phyloP scores from a whole-genome alignment of 2,888 invertebrate species.

The Lasiommata megera region DNA sequence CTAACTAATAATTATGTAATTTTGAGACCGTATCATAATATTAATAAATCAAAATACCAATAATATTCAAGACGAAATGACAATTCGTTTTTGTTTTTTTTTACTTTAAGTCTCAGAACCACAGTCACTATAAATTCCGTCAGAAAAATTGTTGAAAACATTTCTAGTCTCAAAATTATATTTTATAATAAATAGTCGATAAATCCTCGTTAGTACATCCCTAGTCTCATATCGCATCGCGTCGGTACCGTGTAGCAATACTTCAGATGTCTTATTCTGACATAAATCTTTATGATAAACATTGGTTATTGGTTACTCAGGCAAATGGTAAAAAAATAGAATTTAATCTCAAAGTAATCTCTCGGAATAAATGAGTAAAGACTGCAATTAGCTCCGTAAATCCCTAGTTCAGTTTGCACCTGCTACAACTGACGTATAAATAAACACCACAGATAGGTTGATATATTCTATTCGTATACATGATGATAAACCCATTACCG shows the following conservation, averaged over 20 bases:
- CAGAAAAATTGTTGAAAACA: too few species aligned
- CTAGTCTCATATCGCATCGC: neutral
- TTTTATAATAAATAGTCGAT: neutral
- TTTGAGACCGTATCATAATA: too few species aligned
- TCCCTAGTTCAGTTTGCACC: neutral
- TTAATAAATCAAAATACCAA: too few species aligned
- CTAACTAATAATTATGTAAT: too few species aligned
- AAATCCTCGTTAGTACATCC: neutral
- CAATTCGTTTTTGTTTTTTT: too few species aligned
- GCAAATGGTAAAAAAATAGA: constrained; percentile 1
- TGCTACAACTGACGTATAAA: neutral
- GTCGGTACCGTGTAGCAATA: neutral
- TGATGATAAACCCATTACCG: too few species aligned
- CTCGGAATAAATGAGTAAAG: constrained; percentile 4
- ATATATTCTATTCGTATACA: too few species aligned
- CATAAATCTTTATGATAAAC: neutral
- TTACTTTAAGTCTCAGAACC: too few species aligned
- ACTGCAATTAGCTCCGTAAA: neutral
- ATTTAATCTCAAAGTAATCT: constrained; percentile 6
- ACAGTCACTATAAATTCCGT: too few species aligned
- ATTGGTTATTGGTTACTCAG: neutral
- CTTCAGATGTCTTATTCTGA: neutral
- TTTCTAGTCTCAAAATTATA: neutral
- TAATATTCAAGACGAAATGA: too few species aligned
- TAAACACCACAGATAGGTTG: neutral